phyloP scores from a whole-genome alignment of 1,140 invertebrate genomes.

The Pygmarrhopalites habei region DNA sequence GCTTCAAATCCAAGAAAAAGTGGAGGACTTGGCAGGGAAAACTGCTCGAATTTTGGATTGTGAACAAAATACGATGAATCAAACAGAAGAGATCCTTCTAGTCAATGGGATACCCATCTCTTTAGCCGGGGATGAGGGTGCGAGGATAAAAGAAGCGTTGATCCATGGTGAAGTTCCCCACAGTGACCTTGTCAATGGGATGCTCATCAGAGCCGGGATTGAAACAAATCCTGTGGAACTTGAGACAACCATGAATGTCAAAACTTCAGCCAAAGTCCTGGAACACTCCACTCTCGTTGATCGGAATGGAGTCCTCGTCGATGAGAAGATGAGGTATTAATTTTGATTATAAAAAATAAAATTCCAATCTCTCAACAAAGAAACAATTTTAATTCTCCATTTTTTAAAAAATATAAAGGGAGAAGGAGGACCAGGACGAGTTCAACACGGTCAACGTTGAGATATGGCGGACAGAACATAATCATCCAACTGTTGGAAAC shows the following conservation, averaged over 20 bases:
- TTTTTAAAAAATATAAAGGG: too few relatives aligned
- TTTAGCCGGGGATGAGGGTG: constrained; percentile 60
- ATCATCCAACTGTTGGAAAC: neutral
- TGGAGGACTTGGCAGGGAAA: constrained; percentile 65
- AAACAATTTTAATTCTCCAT: too few relatives aligned
- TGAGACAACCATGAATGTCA: constrained; percentile 64
- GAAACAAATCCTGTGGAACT: constrained; percentile 56
- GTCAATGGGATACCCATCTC: constrained; percentile 65
- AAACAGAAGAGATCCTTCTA: constrained; percentile 64
- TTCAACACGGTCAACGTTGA: constrained; percentile 26
- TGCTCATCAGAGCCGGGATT: constrained; percentile 59
- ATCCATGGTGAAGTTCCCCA: constrained; percentile 57
- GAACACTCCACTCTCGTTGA: constrained; percentile 62
- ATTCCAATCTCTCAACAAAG: too few relatives aligned
- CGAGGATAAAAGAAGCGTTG: constrained; percentile 61
- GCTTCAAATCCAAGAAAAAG: constrained; percentile 61
- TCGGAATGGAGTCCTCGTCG: constrained; percentile 58
- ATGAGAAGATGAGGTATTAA: constrained; percentile 52
- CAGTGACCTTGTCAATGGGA: constrained; percentile 63
- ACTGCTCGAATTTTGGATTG: constrained; percentile 66
- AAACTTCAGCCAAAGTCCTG: constrained; percentile 63
- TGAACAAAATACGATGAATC: constrained; percentile 63
- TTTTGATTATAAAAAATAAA: too few relatives aligned
- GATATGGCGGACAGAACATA: constrained; percentile 28
- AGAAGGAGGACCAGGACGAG: constrained; percentile 34